phyloP scores from a whole-genome alignment of 2,113 vertebrate genomes.

The Eudyptes chrysolophus region DNA sequence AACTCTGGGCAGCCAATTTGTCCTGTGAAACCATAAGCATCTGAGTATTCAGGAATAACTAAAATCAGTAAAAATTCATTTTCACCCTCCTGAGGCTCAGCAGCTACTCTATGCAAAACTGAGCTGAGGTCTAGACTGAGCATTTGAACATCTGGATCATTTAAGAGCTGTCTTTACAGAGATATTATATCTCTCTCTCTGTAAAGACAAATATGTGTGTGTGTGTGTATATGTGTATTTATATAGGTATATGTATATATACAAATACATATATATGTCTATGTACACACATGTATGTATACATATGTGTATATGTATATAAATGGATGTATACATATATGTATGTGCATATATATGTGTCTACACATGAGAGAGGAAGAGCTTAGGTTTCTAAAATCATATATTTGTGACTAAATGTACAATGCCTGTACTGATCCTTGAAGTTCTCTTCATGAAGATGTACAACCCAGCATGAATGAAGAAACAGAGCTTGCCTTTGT shows the following conservation, averaged over 20 bases:
- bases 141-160: background rate
- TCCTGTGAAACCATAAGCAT: background rate
- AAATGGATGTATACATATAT: background rate
- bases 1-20: background rate
- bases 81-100: background rate
- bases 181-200: background rate
- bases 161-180: background rate
- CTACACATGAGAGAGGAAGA: background rate
- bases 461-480: background rate
- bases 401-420: background rate
- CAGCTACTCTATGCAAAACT: background rate
- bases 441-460: background rate
- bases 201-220: background rate
- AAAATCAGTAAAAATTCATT: background rate
- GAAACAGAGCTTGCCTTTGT: conserved; percentile 34
- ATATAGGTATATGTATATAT: too few relatives aligned
- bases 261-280: background rate
- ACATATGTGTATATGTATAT: background rate
- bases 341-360: background rate
- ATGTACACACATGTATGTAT: background rate
- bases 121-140: background rate
- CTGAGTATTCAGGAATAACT: background rate
- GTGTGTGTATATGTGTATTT: background rate
- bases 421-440: background rate
- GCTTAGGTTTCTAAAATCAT: background rate